These are phyloP conservation scores for Cynocephalus volans DNA, from an alignment of 2,113 vertebrate genomes.

Conservation along the genomic window DNA sequence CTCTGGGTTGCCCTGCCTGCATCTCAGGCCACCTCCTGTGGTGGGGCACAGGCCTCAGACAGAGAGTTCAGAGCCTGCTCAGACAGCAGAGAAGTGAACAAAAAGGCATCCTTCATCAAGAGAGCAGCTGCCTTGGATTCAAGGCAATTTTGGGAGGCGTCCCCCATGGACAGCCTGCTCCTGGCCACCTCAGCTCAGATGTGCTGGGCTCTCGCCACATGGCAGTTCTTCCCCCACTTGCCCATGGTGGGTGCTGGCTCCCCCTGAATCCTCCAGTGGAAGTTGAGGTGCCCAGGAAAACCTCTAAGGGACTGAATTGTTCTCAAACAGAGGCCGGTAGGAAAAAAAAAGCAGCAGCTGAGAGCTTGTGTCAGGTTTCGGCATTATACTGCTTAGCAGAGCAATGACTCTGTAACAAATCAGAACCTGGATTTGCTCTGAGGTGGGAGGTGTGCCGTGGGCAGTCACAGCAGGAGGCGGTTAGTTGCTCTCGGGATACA, in stretches of 20 bases:
- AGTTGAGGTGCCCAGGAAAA: not conserved
- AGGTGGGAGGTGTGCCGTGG: not conserved
- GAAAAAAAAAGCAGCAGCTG: not conserved
- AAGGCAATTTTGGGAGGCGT: not conserved
- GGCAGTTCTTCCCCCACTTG: rapidly evolving
- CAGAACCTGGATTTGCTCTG: not conserved
- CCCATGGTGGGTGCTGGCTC: not conserved
- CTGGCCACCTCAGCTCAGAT: not conserved
- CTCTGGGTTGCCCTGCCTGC: not conserved
- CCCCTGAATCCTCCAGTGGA: not conserved
- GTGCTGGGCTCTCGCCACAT: rapidly evolving
- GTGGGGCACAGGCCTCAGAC: no score
- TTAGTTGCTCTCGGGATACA: rapidly evolving
- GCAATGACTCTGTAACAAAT: not conserved
- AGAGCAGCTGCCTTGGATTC: not conserved
- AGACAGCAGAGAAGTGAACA: not conserved
- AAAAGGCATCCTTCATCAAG: not conserved
- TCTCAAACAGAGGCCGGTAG: not conserved
- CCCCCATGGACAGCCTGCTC: not conserved
- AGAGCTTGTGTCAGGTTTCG: not conserved
- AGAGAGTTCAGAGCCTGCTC: not conserved
- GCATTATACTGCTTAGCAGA: not conserved
- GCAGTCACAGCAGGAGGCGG: not conserved
- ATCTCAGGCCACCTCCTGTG: not conserved
- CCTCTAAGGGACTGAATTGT: not conserved